Percentiles rank a stretch among this genome's conserved stretches.
These are phyloP conservation scores for Cerceris rybyensis DNA, from an alignment of 2,888 invertebrate genomes.

Conservation along the genomic window DNA sequence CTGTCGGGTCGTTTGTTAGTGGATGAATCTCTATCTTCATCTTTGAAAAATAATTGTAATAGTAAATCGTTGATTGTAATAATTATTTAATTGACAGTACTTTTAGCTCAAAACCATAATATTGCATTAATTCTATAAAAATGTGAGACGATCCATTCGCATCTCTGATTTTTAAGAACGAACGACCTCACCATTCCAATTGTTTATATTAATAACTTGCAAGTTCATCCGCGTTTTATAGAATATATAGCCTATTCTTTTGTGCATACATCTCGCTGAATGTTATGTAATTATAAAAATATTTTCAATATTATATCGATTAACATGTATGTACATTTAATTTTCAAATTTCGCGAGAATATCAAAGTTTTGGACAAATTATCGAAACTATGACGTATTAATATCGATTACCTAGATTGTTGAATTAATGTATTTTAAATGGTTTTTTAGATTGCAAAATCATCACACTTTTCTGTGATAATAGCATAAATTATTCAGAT, in stretches of 20 bases:
- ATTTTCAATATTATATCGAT: background rate
- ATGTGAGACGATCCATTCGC: conserved; percentile 12
- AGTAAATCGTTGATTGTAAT: conserved; percentile 12
- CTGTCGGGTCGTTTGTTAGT: conserved; percentile 87
- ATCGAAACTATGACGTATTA: conserved; percentile 21
- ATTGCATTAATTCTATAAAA: background rate
- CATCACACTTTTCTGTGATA: too few species aligned
- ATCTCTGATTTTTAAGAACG: background rate
- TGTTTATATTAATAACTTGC: background rate
- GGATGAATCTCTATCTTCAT: conserved; percentile 84
- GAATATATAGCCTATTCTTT: background rate
- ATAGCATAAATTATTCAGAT: too few species aligned
- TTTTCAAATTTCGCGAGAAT: background rate
- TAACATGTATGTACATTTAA: background rate
- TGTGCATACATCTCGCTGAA: background rate
- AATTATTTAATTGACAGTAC: conserved; percentile 7
- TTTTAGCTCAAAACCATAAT: conserved; percentile 8
- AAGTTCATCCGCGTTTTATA: background rate
- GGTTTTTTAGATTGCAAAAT: too few species aligned
- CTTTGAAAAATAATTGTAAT: conserved; percentile 37
- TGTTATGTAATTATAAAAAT: background rate
- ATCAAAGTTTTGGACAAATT: background rate
- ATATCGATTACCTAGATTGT: too few species aligned
- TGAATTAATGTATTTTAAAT: too few species aligned
- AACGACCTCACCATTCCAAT: too few species aligned